Percentiles rank a stretch among this genome's conserved stretches.
Conservation (phyloP, 2,888 invertebrate species). For the Pterobdella sp. region DNA sequence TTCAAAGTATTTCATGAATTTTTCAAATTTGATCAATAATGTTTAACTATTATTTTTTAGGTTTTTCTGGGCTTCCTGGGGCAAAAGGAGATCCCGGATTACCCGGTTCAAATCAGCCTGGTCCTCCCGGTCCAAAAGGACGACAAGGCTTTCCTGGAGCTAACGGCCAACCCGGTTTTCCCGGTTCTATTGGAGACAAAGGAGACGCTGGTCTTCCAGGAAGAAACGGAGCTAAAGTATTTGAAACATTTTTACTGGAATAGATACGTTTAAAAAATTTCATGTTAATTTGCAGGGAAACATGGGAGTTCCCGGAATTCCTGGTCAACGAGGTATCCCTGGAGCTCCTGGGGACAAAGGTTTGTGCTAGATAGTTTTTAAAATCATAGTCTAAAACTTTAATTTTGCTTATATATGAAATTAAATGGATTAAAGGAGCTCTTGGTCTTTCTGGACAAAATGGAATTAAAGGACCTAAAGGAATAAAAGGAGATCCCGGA, state of each 20-base stretch:
- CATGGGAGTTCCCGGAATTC: constrained; percentile 22
- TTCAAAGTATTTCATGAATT: too few relatives aligned
- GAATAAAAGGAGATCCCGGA: not conserved
- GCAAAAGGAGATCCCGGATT: constrained; percentile 21
- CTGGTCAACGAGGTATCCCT: not conserved
- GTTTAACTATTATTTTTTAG: not conserved
- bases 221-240: not conserved
- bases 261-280: not conserved
- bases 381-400: constrained; percentile 5
- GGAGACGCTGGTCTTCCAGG: constrained; percentile 21
- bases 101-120: constrained; percentile 18
- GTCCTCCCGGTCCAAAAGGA: constrained; percentile 26
- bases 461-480: constrained; percentile 13
- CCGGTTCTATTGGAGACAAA: constrained; percentile 10
- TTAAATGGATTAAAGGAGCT: not conserved
- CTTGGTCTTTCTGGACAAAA: constrained; percentile 2
- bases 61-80: constrained; percentile 1
- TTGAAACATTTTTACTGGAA: not conserved
- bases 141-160: constrained; percentile 4
- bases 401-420: not conserved
- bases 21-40: too few relatives aligned
- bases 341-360: not conserved
- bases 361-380: not conserved
- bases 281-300: constrained; percentile 31
- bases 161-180: not conserved